A percentile compares a stretch with the other conserved stretches of the same genome.
phyloP scores from a whole-genome alignment of 2,888 invertebrate genomes.

The Cyaniris semiargus region DNA sequence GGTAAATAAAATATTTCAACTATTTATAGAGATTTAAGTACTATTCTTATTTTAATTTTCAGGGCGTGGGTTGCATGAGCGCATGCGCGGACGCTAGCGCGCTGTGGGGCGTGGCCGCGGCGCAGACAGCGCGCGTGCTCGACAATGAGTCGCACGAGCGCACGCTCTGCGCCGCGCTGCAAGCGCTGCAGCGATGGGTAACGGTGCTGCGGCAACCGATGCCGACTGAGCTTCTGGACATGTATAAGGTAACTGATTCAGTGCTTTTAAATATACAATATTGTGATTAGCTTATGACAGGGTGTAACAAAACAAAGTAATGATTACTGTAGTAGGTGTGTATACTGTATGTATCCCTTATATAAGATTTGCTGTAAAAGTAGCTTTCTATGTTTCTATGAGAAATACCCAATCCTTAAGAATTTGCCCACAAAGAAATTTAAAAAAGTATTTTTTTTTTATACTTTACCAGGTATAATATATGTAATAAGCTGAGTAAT shows the following conservation, averaged over 20 bases:
- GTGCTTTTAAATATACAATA: slow-evolving; percentile 35
- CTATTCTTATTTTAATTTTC: slow-evolving; percentile 20
- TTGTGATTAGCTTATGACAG: not conserved
- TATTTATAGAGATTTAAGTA: too few relatives aligned
- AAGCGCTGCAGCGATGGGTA: slow-evolving; percentile 91
- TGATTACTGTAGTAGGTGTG: too few relatives aligned
- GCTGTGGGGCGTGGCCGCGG: slow-evolving; percentile 80
- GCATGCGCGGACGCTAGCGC: slow-evolving; percentile 81
- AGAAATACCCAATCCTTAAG: too few relatives aligned
- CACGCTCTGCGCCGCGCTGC: slow-evolving; percentile 89
- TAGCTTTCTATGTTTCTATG: too few relatives aligned
- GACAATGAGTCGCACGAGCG: slow-evolving; percentile 96
- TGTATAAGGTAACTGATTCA: slow-evolving; percentile 74
- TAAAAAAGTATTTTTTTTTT: too few relatives aligned
- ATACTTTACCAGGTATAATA: too few relatives aligned
- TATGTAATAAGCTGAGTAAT: too few relatives aligned
- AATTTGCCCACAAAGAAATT: too few relatives aligned
- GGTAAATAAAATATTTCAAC: too few relatives aligned
- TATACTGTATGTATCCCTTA: too few relatives aligned
- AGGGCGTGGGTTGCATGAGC: slow-evolving; percentile 60
- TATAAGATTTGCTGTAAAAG: too few relatives aligned
- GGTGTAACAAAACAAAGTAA: too few relatives aligned
- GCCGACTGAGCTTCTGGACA: slow-evolving; percentile 78
- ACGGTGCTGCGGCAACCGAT: slow-evolving; percentile 76
- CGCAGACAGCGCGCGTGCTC: slow-evolving; percentile 87